phyloP scores from a whole-genome alignment of 2,888 invertebrate species.

The Trichogramma evanescens region DNA sequence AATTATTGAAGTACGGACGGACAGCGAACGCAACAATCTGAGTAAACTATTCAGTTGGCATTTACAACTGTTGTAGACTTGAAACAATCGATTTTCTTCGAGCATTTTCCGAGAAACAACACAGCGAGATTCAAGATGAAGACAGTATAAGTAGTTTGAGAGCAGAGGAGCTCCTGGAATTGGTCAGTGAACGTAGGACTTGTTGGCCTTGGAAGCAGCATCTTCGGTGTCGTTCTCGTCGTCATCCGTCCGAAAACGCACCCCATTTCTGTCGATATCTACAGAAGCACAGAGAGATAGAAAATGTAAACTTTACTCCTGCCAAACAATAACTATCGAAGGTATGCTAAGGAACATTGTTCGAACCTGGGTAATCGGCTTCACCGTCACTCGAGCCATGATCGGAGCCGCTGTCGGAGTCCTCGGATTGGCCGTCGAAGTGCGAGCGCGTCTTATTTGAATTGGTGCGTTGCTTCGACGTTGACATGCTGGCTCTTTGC shows the following conservation, averaged over 20 bases:
- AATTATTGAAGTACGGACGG: no score
- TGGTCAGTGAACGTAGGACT: slow-evolving; percentile 42
- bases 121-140: no score
- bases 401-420: slow-evolving; percentile 42
- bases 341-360: background rate
- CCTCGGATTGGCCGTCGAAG: slow-evolving; percentile 42
- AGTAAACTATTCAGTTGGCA: no score
- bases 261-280: slow-evolving; percentile 1
- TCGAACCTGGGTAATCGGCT: slow-evolving; percentile 13
- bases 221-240: slow-evolving; percentile 44
- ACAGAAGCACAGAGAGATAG: background rate
- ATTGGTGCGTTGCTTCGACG: slow-evolving; percentile 32
- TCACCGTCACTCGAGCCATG: slow-evolving; percentile 41
- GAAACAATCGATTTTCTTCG: no score
- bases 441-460: slow-evolving; percentile 28
- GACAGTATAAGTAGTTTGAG: slow-evolving; percentile 17
- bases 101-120: no score
- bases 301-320: background rate
- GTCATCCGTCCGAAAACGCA: slow-evolving; percentile 24
- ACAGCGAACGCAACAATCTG: no score
- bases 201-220: slow-evolving; percentile 30
- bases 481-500: slow-evolving; percentile 23
- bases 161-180: slow-evolving; percentile 24
- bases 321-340: background rate
- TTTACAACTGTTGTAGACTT: no score